Conservation (phyloP, 2,113 vertebrate species). For the Nipponia nippon region DNA sequence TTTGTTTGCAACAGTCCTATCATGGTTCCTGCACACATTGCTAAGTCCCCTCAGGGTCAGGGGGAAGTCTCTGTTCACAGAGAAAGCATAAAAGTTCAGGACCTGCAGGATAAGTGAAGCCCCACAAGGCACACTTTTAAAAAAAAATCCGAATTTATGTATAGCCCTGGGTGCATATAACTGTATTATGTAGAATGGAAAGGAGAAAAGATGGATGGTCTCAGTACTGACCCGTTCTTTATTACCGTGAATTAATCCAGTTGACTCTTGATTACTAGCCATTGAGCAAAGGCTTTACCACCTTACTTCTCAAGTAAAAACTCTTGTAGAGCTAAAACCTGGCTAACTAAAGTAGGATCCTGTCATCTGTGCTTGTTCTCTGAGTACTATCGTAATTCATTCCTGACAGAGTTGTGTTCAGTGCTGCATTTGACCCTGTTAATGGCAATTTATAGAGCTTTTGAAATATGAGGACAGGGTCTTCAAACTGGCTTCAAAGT, state of each 20-base stretch:
- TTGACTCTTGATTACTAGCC: background rate
- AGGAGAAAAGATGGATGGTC: background rate
- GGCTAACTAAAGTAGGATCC: background rate
- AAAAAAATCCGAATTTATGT: background rate
- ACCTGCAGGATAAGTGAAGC: background rate
- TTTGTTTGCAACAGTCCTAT: background rate
- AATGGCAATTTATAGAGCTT: background rate
- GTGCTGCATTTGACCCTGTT: background rate
- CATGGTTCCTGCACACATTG: background rate
- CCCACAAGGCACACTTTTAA: background rate
- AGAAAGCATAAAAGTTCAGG: background rate
- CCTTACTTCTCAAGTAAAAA: background rate
- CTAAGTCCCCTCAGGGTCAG: background rate
- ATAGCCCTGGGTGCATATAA: background rate
- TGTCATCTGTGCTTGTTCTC: background rate
- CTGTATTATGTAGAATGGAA: background rate
- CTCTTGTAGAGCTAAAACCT: background rate
- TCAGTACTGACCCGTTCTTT: background rate
- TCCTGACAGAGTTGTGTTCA: background rate
- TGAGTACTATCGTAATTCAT: background rate
- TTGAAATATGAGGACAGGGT: background rate
- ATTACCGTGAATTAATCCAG: background rate
- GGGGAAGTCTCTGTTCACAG: background rate
- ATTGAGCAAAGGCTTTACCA: background rate
- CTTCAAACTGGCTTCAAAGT: slow-evolving; percentile 14